These are phyloP conservation scores for Pollenia angustigena DNA, from an alignment of 2,888 invertebrate species.

Conservation along the genomic window DNA sequence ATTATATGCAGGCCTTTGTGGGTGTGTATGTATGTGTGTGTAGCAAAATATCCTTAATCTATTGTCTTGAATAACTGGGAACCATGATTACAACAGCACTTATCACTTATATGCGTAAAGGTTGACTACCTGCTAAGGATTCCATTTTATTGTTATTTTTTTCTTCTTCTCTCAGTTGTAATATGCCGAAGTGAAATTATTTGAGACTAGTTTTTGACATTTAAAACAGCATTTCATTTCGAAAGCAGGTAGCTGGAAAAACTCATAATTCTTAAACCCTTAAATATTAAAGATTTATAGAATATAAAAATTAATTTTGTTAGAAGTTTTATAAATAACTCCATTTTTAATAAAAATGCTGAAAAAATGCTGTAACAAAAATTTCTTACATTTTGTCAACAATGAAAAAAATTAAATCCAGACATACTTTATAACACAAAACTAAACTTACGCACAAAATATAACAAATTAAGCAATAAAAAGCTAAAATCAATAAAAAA, in stretches of 20 bases:
- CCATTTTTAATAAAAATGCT: neutral
- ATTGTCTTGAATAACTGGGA: slow-evolving; percentile 19
- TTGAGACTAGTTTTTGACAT: neutral
- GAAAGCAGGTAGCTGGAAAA: neutral
- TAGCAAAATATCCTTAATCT: slow-evolving; percentile 16
- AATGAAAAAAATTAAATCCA: neutral
- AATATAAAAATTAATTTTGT: neutral
- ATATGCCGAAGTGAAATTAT: slow-evolving; percentile 5
- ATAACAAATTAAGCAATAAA: too few species aligned
- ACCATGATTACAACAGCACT: slow-evolving; percentile 19
- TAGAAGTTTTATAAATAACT: neutral
- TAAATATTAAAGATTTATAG: neutral
- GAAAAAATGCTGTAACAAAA: too few species aligned
- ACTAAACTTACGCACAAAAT: too few species aligned
- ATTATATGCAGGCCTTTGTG: neutral
- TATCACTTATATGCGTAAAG: slow-evolving; percentile 7
- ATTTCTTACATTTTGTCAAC: neutral
- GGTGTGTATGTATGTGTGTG: too few species aligned
- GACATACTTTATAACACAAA: neutral
- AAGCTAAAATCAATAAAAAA: too few species aligned
- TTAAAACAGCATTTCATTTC: slow-evolving; percentile 3
- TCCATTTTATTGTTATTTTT: neutral
- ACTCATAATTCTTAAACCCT: neutral
- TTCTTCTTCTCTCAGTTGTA: neutral
- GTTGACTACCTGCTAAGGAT: slow-evolving; percentile 48